These are phyloP conservation scores for Ennomos fuscantarius DNA, from an alignment of 2,888 invertebrate species.

Conservation along the genomic window DNA sequence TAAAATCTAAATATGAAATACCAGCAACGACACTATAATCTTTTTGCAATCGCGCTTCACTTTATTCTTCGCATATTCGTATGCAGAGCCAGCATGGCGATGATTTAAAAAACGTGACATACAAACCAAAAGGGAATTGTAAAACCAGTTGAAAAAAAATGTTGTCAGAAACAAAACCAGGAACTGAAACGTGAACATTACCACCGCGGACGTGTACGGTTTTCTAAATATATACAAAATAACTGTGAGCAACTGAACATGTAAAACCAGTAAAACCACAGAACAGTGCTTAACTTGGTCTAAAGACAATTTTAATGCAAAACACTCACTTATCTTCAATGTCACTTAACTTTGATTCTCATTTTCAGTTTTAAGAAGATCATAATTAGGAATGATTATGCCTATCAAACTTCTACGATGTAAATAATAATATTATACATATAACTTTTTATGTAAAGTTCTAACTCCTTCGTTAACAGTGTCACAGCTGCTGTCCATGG, in stretches of 20 bases:
- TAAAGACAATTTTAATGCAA: too few relatives aligned
- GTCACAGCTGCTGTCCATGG: too few relatives aligned
- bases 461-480: too few relatives aligned
- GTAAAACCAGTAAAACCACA: conserved; percentile 15
- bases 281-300: background rate
- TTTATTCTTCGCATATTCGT: conserved; percentile 54
- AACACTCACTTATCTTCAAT: too few relatives aligned
- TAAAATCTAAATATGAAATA: too few relatives aligned
- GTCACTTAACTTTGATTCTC: too few relatives aligned
- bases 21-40: conserved; percentile 14
- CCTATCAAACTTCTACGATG: too few relatives aligned
- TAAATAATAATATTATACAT: too few relatives aligned
- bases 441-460: too few relatives aligned
- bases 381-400: too few relatives aligned
- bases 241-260: conserved; percentile 9
- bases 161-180: conserved; percentile 35
- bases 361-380: too few relatives aligned
- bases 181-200: conserved; percentile 29
- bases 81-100: conserved; percentile 53
- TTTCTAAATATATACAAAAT: conserved; percentile 25
- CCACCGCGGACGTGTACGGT: conserved; percentile 26
- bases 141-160: conserved; percentile 38
- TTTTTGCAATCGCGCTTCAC: conserved; percentile 31
- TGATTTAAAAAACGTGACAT: conserved; percentile 70
- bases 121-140: conserved; percentile 49